Evolutionary conservation across 2,888 invertebrate genomes (phyloP).

Genomic region (Torymus auratus): DNA sequence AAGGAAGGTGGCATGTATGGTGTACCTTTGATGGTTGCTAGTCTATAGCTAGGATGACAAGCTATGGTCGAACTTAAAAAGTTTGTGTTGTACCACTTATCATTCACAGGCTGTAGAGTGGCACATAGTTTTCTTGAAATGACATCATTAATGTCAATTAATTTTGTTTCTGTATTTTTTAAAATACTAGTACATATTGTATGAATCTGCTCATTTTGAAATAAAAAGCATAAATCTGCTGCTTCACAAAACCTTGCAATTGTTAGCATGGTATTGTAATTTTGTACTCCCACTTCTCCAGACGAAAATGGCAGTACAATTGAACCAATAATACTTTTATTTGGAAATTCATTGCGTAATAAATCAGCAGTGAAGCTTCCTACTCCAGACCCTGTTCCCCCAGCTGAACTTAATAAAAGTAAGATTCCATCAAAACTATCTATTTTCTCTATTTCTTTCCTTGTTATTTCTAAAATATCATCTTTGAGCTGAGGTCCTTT

Average conservation of each 20-base stretch:
- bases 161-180: slow-evolving; percentile 69
- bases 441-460: slow-evolving; percentile 76
- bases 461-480: slow-evolving; percentile 72
- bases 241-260: slow-evolving; percentile 76
- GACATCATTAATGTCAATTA: slow-evolving; percentile 77
- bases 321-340: slow-evolving; percentile 75
- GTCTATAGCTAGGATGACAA: slow-evolving; percentile 78
- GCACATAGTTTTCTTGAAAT: slow-evolving; percentile 77
- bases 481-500: slow-evolving; percentile 74
- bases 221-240: slow-evolving; percentile 75
- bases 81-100: slow-evolving; percentile 65
- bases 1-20: slow-evolving; percentile 71
- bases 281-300: slow-evolving; percentile 79
- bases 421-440: slow-evolving; percentile 76
- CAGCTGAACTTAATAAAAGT: slow-evolving; percentile 77
- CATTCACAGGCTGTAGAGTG: slow-evolving; percentile 76
- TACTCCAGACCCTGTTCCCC: slow-evolving; percentile 79
- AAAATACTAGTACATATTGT: slow-evolving; percentile 72
- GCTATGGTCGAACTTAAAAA: slow-evolving; percentile 73
- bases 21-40: slow-evolving; percentile 76
- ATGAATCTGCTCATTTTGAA: slow-evolving; percentile 78
- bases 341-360: slow-evolving; percentile 76
- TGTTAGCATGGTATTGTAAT: slow-evolving; percentile 78
- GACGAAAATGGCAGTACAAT: slow-evolving; percentile 77
- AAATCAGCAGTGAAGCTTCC: slow-evolving; percentile 76